Conservation (phyloP, 2,888 invertebrate genomes). For the Synanthedon myopaeformis region DNA sequence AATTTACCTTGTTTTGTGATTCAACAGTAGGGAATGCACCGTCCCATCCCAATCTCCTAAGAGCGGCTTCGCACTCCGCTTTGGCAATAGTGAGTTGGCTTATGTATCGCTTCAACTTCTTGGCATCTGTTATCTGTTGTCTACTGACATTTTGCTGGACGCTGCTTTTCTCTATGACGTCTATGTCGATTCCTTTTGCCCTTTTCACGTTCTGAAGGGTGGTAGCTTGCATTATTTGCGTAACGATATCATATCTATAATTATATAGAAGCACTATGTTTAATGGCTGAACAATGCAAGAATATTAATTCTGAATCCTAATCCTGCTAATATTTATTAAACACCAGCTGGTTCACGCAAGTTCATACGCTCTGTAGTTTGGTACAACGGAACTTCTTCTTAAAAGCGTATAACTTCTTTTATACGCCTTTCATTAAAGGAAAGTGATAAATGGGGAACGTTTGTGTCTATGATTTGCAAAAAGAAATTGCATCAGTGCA, state of each 20-base stretch:
- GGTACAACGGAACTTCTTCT: too few relatives aligned
- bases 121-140: constrained; percentile 83
- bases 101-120: constrained; percentile 86
- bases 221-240: constrained; percentile 94
- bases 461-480: too few relatives aligned
- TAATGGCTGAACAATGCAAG: too few relatives aligned
- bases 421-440: too few relatives aligned
- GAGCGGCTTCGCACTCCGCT: constrained; percentile 81
- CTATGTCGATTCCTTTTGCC: constrained; percentile 82
- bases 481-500: too few relatives aligned
- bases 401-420: too few relatives aligned
- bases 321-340: too few relatives aligned
- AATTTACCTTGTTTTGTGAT: constrained; percentile 50
- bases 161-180: constrained; percentile 62
- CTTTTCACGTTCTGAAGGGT: constrained; percentile 90
- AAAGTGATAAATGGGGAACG: too few relatives aligned
- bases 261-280: background rate
- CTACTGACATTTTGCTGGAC: constrained; percentile 74
- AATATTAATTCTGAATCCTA: too few relatives aligned
- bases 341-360: too few relatives aligned
- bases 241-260: constrained; percentile 83
- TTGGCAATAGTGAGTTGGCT: constrained; percentile 86
- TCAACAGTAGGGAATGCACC: constrained; percentile 74
- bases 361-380: too few relatives aligned
- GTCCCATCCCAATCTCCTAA: constrained; percentile 82